These are phyloP conservation scores for Danaus chrysippus DNA, from an alignment of 2,888 invertebrate genomes.

Conservation along the genomic window DNA sequence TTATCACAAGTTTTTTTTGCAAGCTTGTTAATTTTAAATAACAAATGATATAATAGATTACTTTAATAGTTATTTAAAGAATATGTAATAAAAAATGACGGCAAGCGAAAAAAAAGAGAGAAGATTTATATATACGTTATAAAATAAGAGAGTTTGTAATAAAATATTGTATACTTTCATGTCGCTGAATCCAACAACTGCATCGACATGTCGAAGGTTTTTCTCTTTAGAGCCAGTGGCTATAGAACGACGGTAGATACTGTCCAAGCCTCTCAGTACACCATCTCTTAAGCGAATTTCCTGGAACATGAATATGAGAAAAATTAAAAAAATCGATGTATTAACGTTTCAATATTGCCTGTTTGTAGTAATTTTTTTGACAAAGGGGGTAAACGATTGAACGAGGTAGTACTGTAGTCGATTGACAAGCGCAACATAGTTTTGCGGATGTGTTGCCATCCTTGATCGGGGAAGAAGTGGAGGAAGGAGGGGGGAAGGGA, in stretches of 20 bases:
- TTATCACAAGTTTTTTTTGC: no score
- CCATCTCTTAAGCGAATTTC: conserved; percentile 42
- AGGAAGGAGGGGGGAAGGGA: no score
- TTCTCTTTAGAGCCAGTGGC: conserved; percentile 41
- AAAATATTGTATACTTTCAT: conserved; percentile 48
- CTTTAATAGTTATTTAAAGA: no score
- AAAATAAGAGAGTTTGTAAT: neutral
- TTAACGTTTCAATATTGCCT: no score
- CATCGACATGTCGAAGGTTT: conserved; percentile 43
- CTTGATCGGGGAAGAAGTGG: no score
- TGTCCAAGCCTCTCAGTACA: conserved; percentile 50
- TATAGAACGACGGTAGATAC: conserved; percentile 53
- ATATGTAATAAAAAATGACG: no score
- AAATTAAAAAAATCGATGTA: neutral
- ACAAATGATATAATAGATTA: no score
- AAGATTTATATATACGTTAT: neutral
- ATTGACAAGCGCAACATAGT: no score
- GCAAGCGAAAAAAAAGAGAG: neutral
- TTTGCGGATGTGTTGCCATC: no score
- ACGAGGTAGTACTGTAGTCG: no score
- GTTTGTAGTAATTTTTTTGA: neutral
- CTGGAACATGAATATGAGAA: conserved; percentile 8
- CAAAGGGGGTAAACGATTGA: neutral
- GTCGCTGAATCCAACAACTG: conserved; percentile 53
- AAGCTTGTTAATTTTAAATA: no score